Conservation (phyloP, 2,797 vertebrate genomes). For the Neopelma chrysocephalum region DNA sequence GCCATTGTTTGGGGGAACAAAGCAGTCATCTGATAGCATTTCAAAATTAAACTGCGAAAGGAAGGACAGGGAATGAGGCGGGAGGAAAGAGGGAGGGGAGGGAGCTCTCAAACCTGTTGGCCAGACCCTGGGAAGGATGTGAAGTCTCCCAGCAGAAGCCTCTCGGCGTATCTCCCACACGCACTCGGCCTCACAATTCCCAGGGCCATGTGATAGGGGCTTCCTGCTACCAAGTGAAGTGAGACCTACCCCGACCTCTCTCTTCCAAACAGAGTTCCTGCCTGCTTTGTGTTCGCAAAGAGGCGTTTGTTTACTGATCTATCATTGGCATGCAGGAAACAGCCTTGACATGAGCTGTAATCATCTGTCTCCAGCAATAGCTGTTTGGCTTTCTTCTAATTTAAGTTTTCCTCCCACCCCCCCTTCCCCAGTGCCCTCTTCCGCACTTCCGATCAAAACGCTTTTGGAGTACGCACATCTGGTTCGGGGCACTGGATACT, state of each 20-base stretch:
- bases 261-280: conserved; percentile 64
- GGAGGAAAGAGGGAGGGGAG: conserved; percentile 1
- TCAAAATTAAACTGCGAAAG: conserved; percentile 45
- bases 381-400: conserved; percentile 76
- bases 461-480: neutral
- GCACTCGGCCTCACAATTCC: conserved; percentile 53
- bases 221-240: conserved; percentile 59
- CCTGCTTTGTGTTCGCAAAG: conserved; percentile 56
- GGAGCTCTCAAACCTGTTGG: conserved; percentile 12
- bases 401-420: conserved; percentile 40
- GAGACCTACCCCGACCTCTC: conserved; percentile 62
- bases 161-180: neutral
- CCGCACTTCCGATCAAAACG: neutral
- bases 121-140: conserved; percentile 45
- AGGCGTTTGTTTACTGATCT: conserved; percentile 76
- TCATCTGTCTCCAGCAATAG: conserved; percentile 77
- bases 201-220: conserved; percentile 66
- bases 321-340: conserved; percentile 73
- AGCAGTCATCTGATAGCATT: neutral
- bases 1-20: conserved; percentile 41
- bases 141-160: conserved; percentile 53
- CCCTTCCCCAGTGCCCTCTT: neutral
- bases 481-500: neutral
- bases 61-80: conserved; percentile 4
- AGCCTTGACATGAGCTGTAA: conserved; percentile 73